Conservation (phyloP, 64 coral and sea anemone species). For the Porites lutea region DNA sequence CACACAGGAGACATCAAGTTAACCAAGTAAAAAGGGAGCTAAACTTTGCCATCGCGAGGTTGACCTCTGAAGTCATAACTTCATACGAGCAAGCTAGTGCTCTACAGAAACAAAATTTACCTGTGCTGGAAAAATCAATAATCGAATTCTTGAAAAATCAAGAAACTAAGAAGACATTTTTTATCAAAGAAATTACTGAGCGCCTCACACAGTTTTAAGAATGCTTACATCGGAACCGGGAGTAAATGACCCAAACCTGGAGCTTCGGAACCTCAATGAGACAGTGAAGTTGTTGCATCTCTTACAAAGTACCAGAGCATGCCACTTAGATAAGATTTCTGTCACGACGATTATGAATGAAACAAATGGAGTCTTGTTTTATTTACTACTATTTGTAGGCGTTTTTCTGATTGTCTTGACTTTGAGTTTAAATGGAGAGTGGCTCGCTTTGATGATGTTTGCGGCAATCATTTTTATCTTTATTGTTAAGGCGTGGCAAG, state of each 20-base stretch:
- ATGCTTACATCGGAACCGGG: neutral
- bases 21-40: constrained; percentile 9
- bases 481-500: constrained; percentile 6
- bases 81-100: constrained; percentile 60
- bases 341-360: neutral
- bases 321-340: neutral
- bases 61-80: constrained; percentile 46
- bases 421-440: constrained; percentile 24
- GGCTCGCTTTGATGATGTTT: neutral
- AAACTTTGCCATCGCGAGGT: constrained; percentile 40
- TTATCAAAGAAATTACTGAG: constrained; percentile 54
- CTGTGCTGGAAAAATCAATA: neutral
- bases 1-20: neutral
- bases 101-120: neutral
- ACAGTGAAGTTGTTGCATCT: constrained; percentile 13
- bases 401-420: neutral
- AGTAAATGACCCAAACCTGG: neutral
- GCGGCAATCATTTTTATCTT: neutral
- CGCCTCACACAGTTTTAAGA: neutral
- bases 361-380: neutral
- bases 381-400: neutral
- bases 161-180: constrained; percentile 51
- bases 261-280: constrained; percentile 4
- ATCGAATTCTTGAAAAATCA: constrained; percentile 48
- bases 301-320: neutral